Base-by-base conservation (phyloP, 2,113 vertebrate genomes). In the Anolis sagrei region DNA sequence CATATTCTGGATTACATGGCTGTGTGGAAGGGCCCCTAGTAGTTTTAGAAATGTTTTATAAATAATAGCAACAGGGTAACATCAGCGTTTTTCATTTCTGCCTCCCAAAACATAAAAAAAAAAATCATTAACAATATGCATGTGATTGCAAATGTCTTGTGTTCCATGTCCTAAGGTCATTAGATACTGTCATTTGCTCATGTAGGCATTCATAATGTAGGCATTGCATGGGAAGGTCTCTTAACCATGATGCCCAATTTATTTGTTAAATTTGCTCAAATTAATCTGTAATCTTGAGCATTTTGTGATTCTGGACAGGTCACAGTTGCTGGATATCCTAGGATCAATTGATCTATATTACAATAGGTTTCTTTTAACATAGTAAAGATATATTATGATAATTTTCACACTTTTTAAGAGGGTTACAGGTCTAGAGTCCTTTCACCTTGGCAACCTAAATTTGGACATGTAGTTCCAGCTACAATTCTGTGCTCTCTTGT, bases 371-470 rank as follows among this genome's bases (percentile, higher is more conserved):
- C 61, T 62, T 83, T 32, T 39, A 48, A 80, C 29, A 19, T 29
- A 29, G 23, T 16, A 73, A 73, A 58, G 2, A 36, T 54, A 14
- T 29, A 49, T 86, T 34, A 58, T 79, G 77, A 44, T 18, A 32
- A 7, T 4, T 85, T 85, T 32, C 64, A 44, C 29, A n/a, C 29
- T 39, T 86, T 85, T 79, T 85, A n/a, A 5, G 58, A 86, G 44
- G 13, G 16, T 27, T 62, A 62, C 7, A 36, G 77, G 39, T 86
- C 21, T 64, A 64, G 69, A 51, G 36, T 36, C 23, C n/a, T 62
- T 74, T 29, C 48, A 73, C 74, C 58, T 66, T 62, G 58, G 13
- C 58, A 74, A 27, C 25, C 32, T 54, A 18, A 32, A 19, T 85
- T 64, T 85, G 32, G 62, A 85, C 69, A 78, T 58, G 34, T 78